A percentile compares a stretch with the other conserved stretches of the same genome.
Conservation (phyloP, 2,888 invertebrate genomes). For the Cylloceria caligata region DNA sequence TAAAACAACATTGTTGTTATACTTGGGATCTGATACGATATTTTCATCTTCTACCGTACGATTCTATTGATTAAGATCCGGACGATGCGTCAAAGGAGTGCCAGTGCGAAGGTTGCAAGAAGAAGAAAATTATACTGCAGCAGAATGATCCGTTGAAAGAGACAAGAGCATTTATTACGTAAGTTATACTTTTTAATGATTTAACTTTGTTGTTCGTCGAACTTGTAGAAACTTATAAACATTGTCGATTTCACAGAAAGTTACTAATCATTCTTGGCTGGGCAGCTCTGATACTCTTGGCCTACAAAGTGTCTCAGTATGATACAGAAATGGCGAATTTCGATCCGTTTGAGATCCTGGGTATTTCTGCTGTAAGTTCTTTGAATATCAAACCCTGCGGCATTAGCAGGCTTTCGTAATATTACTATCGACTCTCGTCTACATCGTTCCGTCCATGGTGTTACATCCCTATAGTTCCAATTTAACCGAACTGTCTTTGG, state of each 20-base stretch:
- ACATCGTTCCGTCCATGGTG: no score
- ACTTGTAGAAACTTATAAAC: background rate
- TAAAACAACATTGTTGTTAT: no score
- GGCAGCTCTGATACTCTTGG: constrained; percentile 91
- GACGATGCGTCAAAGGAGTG: constrained; percentile 92
- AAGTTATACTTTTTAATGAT: no score
- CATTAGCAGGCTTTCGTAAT: no score
- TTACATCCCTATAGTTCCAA: no score
- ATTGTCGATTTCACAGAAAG: constrained; percentile 87
- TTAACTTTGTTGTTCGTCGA: constrained; percentile 1
- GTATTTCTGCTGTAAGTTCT: constrained; percentile 90
- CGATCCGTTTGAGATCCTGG: constrained; percentile 98
- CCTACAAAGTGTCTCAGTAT: constrained; percentile 97
- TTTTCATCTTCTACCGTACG: constrained; percentile 9
- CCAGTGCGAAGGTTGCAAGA: constrained; percentile 94
- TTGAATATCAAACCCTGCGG: background rate
- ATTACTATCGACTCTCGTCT: no score
- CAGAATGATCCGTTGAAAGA: constrained; percentile 95
- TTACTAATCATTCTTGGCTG: constrained; percentile 92
- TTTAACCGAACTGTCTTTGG: no score
- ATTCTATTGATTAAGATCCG: constrained; percentile 87
- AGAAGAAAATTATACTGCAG: constrained; percentile 93
- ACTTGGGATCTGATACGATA: background rate
- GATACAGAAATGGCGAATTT: constrained; percentile 99
- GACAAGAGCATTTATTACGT: constrained; percentile 91